Base-by-base conservation (phyloP, 1,140 invertebrate genomes). In the Berghia stephanieae region DNA sequence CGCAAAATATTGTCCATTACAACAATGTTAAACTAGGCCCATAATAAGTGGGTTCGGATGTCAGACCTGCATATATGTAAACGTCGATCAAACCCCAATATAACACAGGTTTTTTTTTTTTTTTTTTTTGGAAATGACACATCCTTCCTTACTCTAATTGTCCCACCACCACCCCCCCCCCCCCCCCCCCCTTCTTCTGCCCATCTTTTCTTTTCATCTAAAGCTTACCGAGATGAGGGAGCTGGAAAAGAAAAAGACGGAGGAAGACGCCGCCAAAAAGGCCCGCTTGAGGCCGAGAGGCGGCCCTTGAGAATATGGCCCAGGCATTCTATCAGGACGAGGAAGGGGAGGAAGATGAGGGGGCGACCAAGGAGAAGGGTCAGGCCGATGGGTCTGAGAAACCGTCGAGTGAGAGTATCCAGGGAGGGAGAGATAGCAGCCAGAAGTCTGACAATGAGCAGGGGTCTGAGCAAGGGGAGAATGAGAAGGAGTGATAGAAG, bases 291-390 rank as follows among this genome's bases (percentile, higher is more conserved):
- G 55, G 31, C 31, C 44, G 55, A 27, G 55, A 49, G 42, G 70
- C 55, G 8, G 55, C 70, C 6, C 70, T 49, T 5, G 70, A 72
- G 46, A 72, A 52, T 13, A 34, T 72, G 70, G 70, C 70, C n/a
- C n/a, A n/a, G n/a, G n/a, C n/a, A n/a, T n/a, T n/a, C n/a, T n/a
- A n/a, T 21, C 44, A 72, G 31, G 70, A 49, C n/a, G 70, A 16
- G 2, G 70, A 72, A 21, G 10, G 52, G 31, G 31, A 24, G 3
- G 70, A 72, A 43, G 70, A 72, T 18, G 49, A 52, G 46, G 27
- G 1, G 24, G 2, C 40, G 38, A 27, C 57, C 57, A 8, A n/a
- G 10, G 31, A 8, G 24, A 6, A 8, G 57, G n/a, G n/a, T n/a
- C n/a, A n/a, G n/a, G n/a, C n/a, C n/a, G n/a, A n/a, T n/a, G n/a